Evolutionary conservation across 1,140 invertebrate species (phyloP), one percentile per base, ranked within the genome.

Genomic region (Panagrolaimus sp.): DNA sequence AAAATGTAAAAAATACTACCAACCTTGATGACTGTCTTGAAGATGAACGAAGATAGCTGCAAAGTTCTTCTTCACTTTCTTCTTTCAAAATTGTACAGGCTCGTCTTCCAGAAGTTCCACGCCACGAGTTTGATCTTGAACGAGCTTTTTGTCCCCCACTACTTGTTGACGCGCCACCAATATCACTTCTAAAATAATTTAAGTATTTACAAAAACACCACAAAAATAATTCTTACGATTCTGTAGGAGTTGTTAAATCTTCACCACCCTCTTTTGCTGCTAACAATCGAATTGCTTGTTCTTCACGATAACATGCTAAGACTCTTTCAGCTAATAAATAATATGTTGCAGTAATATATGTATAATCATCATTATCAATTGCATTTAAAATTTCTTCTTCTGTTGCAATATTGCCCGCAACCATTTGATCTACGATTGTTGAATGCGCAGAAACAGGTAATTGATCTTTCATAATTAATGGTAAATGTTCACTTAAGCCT

Each of bases 331-430:
- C 94, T 71, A 98, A 86, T 74, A 98, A 86, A 86, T 93, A 98
- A 86, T 98, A 98, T 38, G 95, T 98, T 31, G 96, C 96, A 42
- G 95, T 96, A 74, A 98, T 91, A 84, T 98, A 92, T 85, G 96
- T 95, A 85, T 98, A 98, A 80, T 93, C 91, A 86, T 96, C 93
- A 82, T 90, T 91, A 80, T 96, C 92, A 71, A 98, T 85, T 66
- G 92, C 90, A 74, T 92, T 93, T n/a, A 73, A n/a, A 43, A 79
- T 79, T 20, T 81, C 66, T 23, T 82, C 81, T 85, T 93, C 92
- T 51, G 90, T 89, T 66, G 92, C 93, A 67, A 98, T 95, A 48
- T 82, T 20, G 11, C 31, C 81, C 20, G 73, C 81, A 20, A 96
- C 91, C 91, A 98, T 97, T 86, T 92, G 93, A 73, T 94, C 91